A percentile compares a stretch with the other conserved stretches of the same genome.
These are phyloP conservation scores for Atta colombica DNA, from an alignment of 1,140 invertebrate genomes.

Conservation along the genomic window DNA sequence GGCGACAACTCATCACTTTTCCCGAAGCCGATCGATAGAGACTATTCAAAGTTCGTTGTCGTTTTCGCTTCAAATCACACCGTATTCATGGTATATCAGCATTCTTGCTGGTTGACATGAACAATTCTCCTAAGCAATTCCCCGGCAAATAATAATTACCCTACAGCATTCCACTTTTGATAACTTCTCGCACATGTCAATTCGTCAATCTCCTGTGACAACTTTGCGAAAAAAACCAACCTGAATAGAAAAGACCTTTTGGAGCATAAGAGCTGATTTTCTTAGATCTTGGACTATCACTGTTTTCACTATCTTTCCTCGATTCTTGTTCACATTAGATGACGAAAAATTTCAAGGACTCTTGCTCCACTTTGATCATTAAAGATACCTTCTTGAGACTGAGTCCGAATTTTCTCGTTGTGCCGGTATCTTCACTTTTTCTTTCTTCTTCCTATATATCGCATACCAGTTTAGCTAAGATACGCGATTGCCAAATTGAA, in stretches of 20 bases:
- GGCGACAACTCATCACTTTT: constrained; percentile 45
- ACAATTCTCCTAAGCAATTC: constrained; percentile 25
- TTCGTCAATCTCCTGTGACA: background rate
- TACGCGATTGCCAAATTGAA: constrained; percentile 17
- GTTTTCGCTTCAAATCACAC: background rate
- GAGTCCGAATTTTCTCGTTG: constrained; percentile 4
- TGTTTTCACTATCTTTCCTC: background rate
- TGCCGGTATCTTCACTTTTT: constrained; percentile 29
- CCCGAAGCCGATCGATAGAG: constrained; percentile 32
- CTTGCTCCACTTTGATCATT: constrained; percentile 5
- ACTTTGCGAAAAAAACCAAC: background rate
- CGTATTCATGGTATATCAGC: background rate
- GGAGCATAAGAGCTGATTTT: background rate
- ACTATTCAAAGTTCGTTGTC: background rate
- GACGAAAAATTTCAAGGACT: constrained; percentile 6
- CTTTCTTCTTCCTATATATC: constrained; percentile 23
- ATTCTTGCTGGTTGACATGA: background rate
- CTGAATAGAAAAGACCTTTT: background rate
- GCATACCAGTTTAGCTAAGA: constrained; percentile 35
- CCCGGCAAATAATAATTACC: constrained; percentile 23
- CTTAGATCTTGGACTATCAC: background rate
- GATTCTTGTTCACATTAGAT: background rate
- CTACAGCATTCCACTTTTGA: background rate
- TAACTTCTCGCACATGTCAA: background rate
- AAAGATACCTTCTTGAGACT: background rate